A percentile compares a stretch with the other conserved stretches of the same genome.
Conservation (phyloP, 2,888 invertebrate genomes). For the Limnephilus lunatus region DNA sequence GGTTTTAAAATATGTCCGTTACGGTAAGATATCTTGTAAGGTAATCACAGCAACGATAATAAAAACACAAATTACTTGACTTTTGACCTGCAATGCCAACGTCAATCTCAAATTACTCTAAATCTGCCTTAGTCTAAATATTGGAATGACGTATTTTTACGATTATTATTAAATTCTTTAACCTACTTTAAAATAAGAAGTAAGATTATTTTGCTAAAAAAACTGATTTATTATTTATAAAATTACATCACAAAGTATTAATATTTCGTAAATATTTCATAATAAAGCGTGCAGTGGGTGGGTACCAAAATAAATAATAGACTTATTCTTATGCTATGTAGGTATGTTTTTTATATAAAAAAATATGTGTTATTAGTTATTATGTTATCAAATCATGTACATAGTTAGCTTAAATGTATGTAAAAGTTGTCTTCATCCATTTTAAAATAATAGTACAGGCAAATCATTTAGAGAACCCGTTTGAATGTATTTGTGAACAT, state of each 20-base stretch:
- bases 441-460: too few species aligned
- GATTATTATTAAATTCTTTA: neutral
- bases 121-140: neutral
- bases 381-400: neutral
- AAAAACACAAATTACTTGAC: neutral
- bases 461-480: too few species aligned
- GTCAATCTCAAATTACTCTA: neutral
- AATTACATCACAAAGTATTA: too few species aligned
- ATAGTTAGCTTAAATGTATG: too few species aligned
- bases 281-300: too few species aligned
- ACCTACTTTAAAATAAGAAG: neutral
- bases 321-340: neutral
- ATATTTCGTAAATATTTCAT: too few species aligned
- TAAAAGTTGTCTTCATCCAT: too few species aligned
- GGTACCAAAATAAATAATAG: neutral
- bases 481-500: too few species aligned
- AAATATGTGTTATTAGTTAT: neutral
- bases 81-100: neutral
- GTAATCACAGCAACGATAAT: neutral
- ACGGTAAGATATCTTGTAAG: neutral
- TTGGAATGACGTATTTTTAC: neutral
- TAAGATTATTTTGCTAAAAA: too few species aligned
- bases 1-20: neutral
- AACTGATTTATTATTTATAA: too few species aligned
- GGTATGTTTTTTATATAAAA: neutral